phyloP scores from a whole-genome alignment of 2,797 vertebrate genomes.

The Schizothorax lantsangensis region DNA sequence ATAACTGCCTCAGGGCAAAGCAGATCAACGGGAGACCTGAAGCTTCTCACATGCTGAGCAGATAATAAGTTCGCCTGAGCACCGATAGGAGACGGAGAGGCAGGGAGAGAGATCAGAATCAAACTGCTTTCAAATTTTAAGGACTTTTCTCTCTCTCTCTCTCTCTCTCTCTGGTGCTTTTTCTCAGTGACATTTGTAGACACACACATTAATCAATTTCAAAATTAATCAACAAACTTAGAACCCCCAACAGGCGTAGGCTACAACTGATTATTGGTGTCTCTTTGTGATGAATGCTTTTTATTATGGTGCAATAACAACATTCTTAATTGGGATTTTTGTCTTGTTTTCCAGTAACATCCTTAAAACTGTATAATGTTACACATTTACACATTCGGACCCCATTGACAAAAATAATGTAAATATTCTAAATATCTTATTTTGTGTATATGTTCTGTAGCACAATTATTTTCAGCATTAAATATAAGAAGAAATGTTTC shows the following conservation, averaged over 20 bases:
- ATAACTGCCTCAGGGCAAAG: constrained; percentile 62
- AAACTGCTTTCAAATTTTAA: constrained; percentile 22
- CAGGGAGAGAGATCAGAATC: constrained; percentile 41
- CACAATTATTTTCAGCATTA: no score
- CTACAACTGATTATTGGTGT: constrained; percentile 4
- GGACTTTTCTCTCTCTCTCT: neutral
- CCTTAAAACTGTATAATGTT: neutral
- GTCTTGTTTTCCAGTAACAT: neutral
- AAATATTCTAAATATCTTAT: neutral
- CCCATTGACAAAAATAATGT: neutral
- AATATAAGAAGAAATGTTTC: no score
- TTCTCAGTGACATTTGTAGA: constrained; percentile 8
- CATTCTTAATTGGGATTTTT: neutral
- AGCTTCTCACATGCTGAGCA: constrained; percentile 69
- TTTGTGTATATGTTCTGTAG: neutral
- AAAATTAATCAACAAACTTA: constrained; percentile 22
- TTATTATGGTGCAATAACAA: neutral
- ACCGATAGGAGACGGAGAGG: constrained; percentile 54
- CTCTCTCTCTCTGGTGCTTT: neutral
- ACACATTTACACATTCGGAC: no score
- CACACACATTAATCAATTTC: constrained; percentile 22
- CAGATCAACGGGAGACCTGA: constrained; percentile 67
- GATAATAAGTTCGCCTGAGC: constrained; percentile 70
- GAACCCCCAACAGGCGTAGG: neutral
- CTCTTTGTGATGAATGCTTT: constrained; percentile 4